Evolutionary conservation across 2,888 invertebrate genomes (phyloP).

Genomic region (Eilema sororculum): DNA sequence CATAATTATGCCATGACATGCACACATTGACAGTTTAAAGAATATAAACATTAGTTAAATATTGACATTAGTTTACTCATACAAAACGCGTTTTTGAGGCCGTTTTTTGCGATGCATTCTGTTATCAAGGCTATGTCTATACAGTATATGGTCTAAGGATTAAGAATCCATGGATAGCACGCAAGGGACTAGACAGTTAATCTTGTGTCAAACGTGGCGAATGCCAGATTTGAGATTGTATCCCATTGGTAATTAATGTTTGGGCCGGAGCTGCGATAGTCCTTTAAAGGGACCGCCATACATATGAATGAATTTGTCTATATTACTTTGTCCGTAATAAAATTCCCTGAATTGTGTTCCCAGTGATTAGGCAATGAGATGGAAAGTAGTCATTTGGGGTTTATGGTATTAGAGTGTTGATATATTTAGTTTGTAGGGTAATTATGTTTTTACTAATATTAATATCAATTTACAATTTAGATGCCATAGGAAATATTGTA

Average conservation of each 20-base stretch:
- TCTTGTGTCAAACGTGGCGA: conserved; percentile 13
- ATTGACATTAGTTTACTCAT: no score
- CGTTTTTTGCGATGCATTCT: no score
- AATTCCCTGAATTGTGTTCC: neutral
- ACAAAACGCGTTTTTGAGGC: no score
- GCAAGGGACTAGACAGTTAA: conserved; percentile 11
- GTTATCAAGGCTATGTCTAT: no score
- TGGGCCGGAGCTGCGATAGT: neutral
- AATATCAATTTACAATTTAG: neutral
- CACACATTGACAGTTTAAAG: no score
- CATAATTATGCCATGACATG: no score
- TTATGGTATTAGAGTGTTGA: neutral
- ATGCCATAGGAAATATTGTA: no score
- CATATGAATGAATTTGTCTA: neutral
- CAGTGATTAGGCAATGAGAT: neutral
- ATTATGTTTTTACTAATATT: neutral
- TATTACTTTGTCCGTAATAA: neutral
- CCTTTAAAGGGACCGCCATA: neutral
- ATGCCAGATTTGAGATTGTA: conserved; percentile 10
- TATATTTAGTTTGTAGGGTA: neutral
- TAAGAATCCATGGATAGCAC: neutral
- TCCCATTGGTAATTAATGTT: conserved; percentile 14
- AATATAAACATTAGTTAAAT: no score
- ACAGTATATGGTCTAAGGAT: no score
- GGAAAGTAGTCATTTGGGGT: neutral